These are phyloP conservation scores for Cyclophora albipunctata DNA, from an alignment of 2,888 invertebrate genomes.

Conservation along the genomic window DNA sequence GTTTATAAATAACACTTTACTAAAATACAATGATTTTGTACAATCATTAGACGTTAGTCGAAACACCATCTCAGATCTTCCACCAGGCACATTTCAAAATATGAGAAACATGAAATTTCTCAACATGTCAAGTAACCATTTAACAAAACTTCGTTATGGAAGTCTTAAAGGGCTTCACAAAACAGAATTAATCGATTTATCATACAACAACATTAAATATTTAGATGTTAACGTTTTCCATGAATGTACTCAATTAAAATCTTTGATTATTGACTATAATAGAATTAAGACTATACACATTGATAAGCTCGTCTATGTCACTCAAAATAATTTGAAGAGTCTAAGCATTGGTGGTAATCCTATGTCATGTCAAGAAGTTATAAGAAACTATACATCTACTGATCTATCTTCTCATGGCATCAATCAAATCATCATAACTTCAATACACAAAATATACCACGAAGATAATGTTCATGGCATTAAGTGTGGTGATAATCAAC, in stretches of 20 bases:
- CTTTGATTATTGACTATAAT: conserved; percentile 56
- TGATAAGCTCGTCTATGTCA: conserved; percentile 36
- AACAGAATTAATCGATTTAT: conserved; percentile 51
- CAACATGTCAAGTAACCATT: conserved; percentile 48
- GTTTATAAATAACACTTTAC: conserved; percentile 35
- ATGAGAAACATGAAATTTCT: conserved; percentile 46
- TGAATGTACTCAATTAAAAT: conserved; percentile 49
- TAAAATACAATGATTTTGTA: conserved; percentile 38
- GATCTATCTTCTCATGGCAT: conserved; percentile 22
- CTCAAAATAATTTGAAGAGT: conserved; percentile 37
- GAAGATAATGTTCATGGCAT: conserved; percentile 66
- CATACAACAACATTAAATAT: conserved; percentile 42
- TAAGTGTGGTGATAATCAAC: conserved; percentile 42
- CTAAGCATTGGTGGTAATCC: conserved; percentile 62
- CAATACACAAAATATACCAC: conserved; percentile 55
- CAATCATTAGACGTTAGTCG: conserved; percentile 48
- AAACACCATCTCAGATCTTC: conserved; percentile 41
- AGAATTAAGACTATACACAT: conserved; percentile 47
- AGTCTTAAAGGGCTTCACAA: conserved; percentile 51
- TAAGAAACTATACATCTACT: conserved; percentile 29
- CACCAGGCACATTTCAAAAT: conserved; percentile 52
- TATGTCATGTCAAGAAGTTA: conserved; percentile 53
- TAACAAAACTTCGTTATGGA: conserved; percentile 47
- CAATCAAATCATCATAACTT: conserved; percentile 45
- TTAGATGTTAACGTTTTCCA: conserved; percentile 57